A percentile compares a stretch with the other conserved stretches of the same genome.
Evolutionary conservation across 2,888 invertebrate species (phyloP).

Genomic region (Diogma glabrata): DNA sequence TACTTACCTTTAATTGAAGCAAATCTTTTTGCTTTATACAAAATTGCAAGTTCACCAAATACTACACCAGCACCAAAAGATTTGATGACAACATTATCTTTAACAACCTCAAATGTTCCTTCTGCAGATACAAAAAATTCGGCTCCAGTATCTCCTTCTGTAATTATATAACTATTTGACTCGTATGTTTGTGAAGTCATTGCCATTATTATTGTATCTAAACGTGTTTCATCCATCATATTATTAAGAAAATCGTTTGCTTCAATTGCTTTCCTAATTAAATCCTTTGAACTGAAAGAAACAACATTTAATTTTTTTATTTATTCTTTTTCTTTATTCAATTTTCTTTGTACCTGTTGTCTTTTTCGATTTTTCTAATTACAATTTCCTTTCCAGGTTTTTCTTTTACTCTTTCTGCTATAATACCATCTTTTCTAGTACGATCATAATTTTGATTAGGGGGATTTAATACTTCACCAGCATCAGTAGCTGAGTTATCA

Average conservation of each 20-base stretch:
- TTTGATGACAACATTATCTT: slow-evolving; percentile 63
- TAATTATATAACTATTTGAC: slow-evolving; percentile 58
- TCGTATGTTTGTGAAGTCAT: slow-evolving; percentile 61
- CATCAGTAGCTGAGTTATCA: too few species aligned
- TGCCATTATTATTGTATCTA: slow-evolving; percentile 67
- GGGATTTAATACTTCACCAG: too few species aligned
- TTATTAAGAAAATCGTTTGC: slow-evolving; percentile 75
- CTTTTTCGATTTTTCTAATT: too few species aligned
- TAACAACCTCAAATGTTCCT: slow-evolving; percentile 77
- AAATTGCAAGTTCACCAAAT: slow-evolving; percentile 85
- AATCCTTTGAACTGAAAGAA: slow-evolving; percentile 45
- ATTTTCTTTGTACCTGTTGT: too few species aligned
- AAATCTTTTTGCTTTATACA: slow-evolving; percentile 86
- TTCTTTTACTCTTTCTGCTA: background rate
- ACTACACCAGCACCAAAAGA: slow-evolving; percentile 71
- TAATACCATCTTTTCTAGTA: background rate
- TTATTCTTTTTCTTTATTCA: too few species aligned
- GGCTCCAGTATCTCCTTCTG: slow-evolving; percentile 72
- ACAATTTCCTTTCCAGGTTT: too few species aligned
- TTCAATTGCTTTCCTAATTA: slow-evolving; percentile 59
- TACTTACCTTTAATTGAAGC: slow-evolving; percentile 70
- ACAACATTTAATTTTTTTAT: background rate
- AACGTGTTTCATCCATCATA: slow-evolving; percentile 58
- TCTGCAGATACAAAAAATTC: slow-evolving; percentile 78
- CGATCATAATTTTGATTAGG: too few species aligned